phyloP scores from a whole-genome alignment of 2,113 vertebrate species.

The Megaceryle maxima region DNA sequence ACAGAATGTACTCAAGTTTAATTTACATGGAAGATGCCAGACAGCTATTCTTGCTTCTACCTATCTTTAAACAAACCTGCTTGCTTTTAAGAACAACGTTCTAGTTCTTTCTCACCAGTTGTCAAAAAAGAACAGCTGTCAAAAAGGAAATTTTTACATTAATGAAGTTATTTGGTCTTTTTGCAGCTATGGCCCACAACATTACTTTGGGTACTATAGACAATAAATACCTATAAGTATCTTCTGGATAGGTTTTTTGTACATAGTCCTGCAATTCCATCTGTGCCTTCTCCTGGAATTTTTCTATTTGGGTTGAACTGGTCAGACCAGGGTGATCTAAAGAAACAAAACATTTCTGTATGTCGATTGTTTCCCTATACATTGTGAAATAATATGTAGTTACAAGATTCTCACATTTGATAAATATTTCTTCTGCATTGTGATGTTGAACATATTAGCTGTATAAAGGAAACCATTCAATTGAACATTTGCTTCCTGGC shows the following conservation, averaged over 20 bases:
- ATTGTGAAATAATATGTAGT: slow-evolving; percentile 9
- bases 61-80: neutral
- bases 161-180: neutral
- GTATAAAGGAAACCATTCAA: neutral
- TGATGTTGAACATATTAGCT: neutral
- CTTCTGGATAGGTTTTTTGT: slow-evolving; percentile 96
- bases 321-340: slow-evolving; percentile 95
- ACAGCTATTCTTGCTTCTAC: neutral
- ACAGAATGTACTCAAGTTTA: neutral
- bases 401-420: neutral
- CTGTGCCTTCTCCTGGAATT: slow-evolving; percentile 98
- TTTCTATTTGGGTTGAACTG: slow-evolving; percentile 92
- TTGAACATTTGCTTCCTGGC: neutral
- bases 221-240: slow-evolving; percentile 91
- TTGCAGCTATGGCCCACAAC: neutral
- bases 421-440: neutral
- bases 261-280: slow-evolving; percentile 99
- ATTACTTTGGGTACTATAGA: slow-evolving; percentile 45
- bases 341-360: slow-evolving; percentile 55
- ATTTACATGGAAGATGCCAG: neutral
- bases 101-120: neutral
- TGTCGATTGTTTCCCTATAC: slow-evolving; percentile 38
- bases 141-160: neutral
- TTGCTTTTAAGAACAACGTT: neutral
- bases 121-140: neutral